A percentile compares a stretch with the other conserved stretches of the same genome.
Conservation (phyloP, 1,140 invertebrate genomes). For the Trachelipus rathkii region DNA sequence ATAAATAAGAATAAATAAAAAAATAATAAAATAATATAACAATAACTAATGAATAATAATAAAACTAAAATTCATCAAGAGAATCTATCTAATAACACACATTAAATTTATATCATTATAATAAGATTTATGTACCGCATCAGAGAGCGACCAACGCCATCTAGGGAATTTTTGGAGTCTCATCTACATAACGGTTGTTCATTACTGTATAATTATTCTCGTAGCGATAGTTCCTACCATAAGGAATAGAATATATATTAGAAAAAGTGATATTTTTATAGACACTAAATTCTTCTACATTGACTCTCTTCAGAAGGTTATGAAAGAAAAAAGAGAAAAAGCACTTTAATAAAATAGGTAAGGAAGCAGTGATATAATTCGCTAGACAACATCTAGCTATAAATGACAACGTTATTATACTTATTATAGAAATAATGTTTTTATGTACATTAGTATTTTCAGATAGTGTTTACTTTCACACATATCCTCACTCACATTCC, state of each 20-base stretch:
- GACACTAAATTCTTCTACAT: background rate
- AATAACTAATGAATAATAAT: too few relatives aligned
- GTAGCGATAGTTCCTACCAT: background rate
- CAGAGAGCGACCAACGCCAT: background rate
- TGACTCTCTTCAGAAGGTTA: constrained; percentile 4
- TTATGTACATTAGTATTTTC: too few relatives aligned
- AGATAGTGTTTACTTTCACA: too few relatives aligned
- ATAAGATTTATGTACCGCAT: background rate
- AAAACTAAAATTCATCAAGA: too few relatives aligned
- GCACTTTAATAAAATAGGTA: background rate
- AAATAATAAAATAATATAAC: too few relatives aligned
- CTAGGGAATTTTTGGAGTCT: background rate
- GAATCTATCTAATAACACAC: too few relatives aligned
- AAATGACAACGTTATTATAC: constrained; percentile 2
- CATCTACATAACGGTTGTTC: background rate
- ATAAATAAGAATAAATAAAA: too few relatives aligned
- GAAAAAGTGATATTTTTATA: constrained; percentile 3
- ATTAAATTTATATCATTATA: constrained; percentile 1
- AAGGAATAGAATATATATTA: constrained; percentile 9
- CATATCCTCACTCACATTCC: too few relatives aligned
- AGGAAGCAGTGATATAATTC: background rate
- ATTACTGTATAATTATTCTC: constrained; percentile 1
- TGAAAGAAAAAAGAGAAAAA: background rate
- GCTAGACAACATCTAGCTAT: background rate
- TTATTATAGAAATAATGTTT: background rate